These are phyloP conservation scores for Onychorhynchus coronatus DNA, from an alignment of 2,113 vertebrate species.

Conservation along the genomic window DNA sequence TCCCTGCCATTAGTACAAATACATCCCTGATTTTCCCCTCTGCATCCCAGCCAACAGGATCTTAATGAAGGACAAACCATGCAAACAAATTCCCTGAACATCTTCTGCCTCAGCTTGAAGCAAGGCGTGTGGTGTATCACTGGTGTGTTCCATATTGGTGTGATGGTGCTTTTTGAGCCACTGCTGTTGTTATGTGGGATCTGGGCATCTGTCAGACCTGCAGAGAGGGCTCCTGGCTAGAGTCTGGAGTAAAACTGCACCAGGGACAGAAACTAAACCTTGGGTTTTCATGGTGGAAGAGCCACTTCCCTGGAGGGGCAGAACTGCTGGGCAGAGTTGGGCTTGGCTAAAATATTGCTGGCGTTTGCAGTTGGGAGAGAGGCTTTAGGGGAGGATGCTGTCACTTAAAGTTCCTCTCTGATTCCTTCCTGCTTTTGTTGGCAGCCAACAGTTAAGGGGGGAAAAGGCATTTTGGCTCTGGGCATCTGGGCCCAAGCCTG, in stretches of 20 bases:
- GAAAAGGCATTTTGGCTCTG: neutral
- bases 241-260: neutral
- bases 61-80: neutral
- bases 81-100: neutral
- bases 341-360: neutral
- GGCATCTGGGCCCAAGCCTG: neutral
- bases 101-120: neutral
- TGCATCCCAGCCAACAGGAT: neutral
- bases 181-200: neutral
- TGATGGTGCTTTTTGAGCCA: neutral
- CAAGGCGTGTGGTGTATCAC: neutral
- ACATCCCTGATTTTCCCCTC: neutral
- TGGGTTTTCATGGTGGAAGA: neutral
- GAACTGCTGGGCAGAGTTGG: neutral
- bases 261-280: neutral
- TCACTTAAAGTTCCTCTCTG: neutral
- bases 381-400: neutral
- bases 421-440: neutral
- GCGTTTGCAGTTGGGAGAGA: neutral
- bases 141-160: accelerated
- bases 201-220: neutral
- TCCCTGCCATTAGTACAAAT: neutral
- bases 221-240: neutral
- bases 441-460: neutral
- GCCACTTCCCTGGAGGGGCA: accelerated